These are phyloP conservation scores for Heliocidaris tuberculata DNA, from an alignment of 35 echinoderm and acorn worm species.

Conservation along the genomic window DNA sequence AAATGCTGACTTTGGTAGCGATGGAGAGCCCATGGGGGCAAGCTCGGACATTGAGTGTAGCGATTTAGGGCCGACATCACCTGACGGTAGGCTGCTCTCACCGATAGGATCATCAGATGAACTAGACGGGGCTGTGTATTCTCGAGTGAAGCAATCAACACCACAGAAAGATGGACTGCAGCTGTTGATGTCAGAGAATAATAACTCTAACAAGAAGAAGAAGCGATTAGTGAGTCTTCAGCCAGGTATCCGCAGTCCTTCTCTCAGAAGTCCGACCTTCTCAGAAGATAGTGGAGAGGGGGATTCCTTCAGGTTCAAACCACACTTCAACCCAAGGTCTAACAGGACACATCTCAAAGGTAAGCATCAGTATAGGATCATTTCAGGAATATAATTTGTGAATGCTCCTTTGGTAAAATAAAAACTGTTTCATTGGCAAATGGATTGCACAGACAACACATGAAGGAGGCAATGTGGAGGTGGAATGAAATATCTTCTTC, in stretches of 20 bases:
- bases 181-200: conserved; percentile 44
- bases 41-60: conserved; percentile 37
- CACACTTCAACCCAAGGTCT: conserved; percentile 17
- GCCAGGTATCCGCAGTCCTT: background rate
- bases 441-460: too few relatives aligned
- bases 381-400: background rate
- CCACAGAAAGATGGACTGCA: conserved; percentile 37
- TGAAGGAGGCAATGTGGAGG: too few relatives aligned
- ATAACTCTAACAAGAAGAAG: conserved; percentile 55
- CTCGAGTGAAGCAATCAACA: conserved; percentile 21
- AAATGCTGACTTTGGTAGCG: conserved; percentile 40
- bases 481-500: too few relatives aligned
- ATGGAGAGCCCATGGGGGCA: conserved; percentile 24
- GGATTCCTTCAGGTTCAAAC: conserved; percentile 12
- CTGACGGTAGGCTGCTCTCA: conserved; percentile 8
- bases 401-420: too few relatives aligned
- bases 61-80: background rate
- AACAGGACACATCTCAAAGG: conserved; percentile 22
- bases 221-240: background rate
- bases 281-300: conserved; percentile 30
- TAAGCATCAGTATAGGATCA: background rate
- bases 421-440: too few relatives aligned
- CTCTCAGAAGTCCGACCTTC: conserved; percentile 14
- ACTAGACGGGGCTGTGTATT: background rate
- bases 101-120: conserved; percentile 39